Conservation (phyloP, 2,113 vertebrate genomes). For the Tetrao urogallus region DNA sequence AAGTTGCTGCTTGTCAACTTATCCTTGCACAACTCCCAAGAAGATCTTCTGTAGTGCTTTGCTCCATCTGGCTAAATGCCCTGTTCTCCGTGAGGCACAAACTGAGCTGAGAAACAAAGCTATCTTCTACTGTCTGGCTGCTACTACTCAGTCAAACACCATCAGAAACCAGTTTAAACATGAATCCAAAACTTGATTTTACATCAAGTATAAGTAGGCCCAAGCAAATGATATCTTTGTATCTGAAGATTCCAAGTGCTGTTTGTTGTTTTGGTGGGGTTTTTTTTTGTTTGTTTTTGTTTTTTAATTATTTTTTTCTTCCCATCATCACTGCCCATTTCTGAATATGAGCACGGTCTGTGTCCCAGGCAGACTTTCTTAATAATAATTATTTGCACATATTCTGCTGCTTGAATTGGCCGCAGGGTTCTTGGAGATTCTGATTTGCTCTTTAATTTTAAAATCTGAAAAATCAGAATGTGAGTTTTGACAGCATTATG, state of each 20-base stretch:
- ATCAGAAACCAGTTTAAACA: neutral
- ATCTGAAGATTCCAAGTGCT: neutral
- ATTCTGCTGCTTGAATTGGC: neutral
- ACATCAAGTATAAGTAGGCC: neutral
- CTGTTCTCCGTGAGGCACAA: slow-evolving; percentile 6
- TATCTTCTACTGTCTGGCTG: slow-evolving; percentile 21
- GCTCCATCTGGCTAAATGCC: slow-evolving; percentile 37
- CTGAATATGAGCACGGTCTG: neutral
- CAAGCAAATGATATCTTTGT: neutral
- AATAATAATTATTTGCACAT: neutral
- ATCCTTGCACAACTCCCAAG: slow-evolving; percentile 26
- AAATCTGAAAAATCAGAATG: neutral
- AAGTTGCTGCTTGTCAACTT: slow-evolving; percentile 45
- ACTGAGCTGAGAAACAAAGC: slow-evolving; percentile 33
- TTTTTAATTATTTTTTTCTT: no score
- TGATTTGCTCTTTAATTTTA: neutral
- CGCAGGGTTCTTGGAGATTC: neutral
- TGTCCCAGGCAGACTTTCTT: neutral
- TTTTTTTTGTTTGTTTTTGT: slow-evolving; percentile 23
- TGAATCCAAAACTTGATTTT: neutral
- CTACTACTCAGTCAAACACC: neutral
- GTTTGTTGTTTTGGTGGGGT: neutral
- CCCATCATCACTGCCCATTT: neutral
- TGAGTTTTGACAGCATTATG: neutral
- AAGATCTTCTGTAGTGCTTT: slow-evolving; percentile 31